Percentiles rank a stretch among this genome's conserved stretches.
These are phyloP conservation scores for Lysandra coridon DNA, from an alignment of 2,888 invertebrate species.

Conservation along the genomic window DNA sequence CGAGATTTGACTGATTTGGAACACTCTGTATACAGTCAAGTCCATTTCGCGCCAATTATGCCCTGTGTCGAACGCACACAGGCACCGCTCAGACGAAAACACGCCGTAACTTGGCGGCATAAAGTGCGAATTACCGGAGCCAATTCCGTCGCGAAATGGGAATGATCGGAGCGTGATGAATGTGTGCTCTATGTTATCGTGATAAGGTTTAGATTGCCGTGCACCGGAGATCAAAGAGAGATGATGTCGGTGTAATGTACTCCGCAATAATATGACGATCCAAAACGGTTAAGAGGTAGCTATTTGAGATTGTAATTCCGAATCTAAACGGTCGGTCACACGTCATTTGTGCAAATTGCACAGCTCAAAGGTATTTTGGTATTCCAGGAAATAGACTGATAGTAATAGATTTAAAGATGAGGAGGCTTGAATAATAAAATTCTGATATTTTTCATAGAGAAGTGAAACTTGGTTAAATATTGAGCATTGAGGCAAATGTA, in stretches of 20 bases:
- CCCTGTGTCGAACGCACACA: conserved; percentile 66
- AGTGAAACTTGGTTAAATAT: background rate
- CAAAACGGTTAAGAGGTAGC: conserved; percentile 63
- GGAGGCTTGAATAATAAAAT: background rate
- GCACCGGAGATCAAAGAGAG: conserved; percentile 63
- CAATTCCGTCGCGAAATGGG: conserved; percentile 36
- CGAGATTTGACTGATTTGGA: conserved; percentile 41
- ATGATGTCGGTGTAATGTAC: conserved; percentile 64
- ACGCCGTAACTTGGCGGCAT: conserved; percentile 41
- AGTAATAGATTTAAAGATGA: background rate
- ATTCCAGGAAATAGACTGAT: background rate
- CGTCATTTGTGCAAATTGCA: background rate
- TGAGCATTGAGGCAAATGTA: background rate
- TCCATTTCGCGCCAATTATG: conserved; percentile 77
- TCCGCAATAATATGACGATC: conserved; percentile 66
- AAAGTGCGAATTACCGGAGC: conserved; percentile 43
- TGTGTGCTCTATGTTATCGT: conserved; percentile 48
- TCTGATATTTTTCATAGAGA: background rate
- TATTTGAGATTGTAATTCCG: conserved; percentile 31
- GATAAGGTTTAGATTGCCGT: conserved; percentile 49
- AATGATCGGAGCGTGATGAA: conserved; percentile 50
- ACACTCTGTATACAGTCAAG: conserved; percentile 57
- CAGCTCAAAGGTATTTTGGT: background rate
- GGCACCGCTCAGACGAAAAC: conserved; percentile 44
- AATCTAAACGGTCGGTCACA: conserved; percentile 17